Evolutionary conservation across 2,888 invertebrate species (phyloP).

Genomic region (Watsonalla cultraria): DNA sequence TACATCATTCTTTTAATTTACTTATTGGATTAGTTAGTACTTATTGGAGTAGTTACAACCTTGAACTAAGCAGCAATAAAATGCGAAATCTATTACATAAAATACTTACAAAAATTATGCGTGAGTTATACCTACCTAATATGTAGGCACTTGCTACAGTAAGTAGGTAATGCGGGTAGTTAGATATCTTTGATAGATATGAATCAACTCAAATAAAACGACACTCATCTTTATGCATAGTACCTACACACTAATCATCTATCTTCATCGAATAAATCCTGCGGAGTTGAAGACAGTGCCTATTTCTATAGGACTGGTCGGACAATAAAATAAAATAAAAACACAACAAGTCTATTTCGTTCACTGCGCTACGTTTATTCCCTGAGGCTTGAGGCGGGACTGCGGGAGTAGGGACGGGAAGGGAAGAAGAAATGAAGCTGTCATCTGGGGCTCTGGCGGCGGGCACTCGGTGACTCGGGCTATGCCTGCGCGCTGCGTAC

Average conservation of each 20-base stretch:
- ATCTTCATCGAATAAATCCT: conserved; percentile 35
- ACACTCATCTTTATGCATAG: no score
- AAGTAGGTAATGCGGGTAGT: no score
- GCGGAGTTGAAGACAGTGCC: conserved; percentile 37
- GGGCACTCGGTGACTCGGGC: conserved; percentile 13
- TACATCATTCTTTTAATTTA: no score
- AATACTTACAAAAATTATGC: no score
- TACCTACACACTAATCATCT: conserved; percentile 25
- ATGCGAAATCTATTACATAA: no score
- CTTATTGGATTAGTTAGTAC: no score
- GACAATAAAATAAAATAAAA: conserved; percentile 59
- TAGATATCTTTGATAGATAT: no score
- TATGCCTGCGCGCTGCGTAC: conserved; percentile 4
- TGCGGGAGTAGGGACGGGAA: conserved; percentile 41
- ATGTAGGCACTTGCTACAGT: no score
- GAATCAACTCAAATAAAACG: no score
- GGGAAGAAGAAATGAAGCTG: conserved; percentile 59
- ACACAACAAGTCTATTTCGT: conserved; percentile 64
- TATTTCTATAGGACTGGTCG: conserved; percentile 41
- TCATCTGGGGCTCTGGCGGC: conserved; percentile 52
- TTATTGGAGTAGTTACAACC: no score
- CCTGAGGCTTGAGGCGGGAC: conserved; percentile 20
- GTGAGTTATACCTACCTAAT: no score
- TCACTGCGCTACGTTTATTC: conserved; percentile 33
- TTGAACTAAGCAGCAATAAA: no score